phyloP scores from a whole-genome alignment of 2,888 invertebrate species.

The Meteorus cinctellus region DNA sequence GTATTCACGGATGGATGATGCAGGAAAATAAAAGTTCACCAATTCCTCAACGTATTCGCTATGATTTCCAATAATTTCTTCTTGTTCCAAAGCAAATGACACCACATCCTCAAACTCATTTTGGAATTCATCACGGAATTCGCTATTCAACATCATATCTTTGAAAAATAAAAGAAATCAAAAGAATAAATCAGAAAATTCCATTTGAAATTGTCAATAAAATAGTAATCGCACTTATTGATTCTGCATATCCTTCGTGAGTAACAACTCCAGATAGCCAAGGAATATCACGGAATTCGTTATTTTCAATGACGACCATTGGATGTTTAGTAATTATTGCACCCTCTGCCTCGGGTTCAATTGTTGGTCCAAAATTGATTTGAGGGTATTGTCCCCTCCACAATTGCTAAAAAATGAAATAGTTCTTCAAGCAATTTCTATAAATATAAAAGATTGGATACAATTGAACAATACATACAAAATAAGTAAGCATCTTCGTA shows the following conservation, averaged over 20 bases:
- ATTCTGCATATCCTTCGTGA: conserved; percentile 61
- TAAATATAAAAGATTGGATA: not conserved
- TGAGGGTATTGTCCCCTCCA: conserved; percentile 49
- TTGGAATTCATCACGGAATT: conserved; percentile 45
- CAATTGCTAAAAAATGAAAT: conserved; percentile 35
- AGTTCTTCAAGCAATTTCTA: not conserved
- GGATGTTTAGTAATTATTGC: conserved; percentile 65
- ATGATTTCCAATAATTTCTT: conserved; percentile 49
- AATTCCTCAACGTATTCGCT: conserved; percentile 51
- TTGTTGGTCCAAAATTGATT: conserved; percentile 60
- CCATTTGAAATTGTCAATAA: not conserved
- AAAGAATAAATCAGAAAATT: not conserved
- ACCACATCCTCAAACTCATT: conserved; percentile 50
- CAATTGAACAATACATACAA: conserved; percentile 42
- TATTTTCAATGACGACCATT: conserved; percentile 47
- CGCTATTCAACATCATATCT: conserved; percentile 44
- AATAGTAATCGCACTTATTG: conserved; percentile 54
- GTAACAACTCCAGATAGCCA: conserved; percentile 61
- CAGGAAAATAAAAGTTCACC: conserved; percentile 51
- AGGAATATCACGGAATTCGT: conserved; percentile 64
- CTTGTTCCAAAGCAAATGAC: conserved; percentile 44
- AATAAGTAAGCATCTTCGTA: conserved; percentile 33
- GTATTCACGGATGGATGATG: not conserved
- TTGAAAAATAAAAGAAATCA: not conserved
- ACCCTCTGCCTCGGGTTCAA: conserved; percentile 62